Evolutionary conservation across 2,888 invertebrate genomes (phyloP).

Genomic region (Drosophila acutilabella): DNA sequence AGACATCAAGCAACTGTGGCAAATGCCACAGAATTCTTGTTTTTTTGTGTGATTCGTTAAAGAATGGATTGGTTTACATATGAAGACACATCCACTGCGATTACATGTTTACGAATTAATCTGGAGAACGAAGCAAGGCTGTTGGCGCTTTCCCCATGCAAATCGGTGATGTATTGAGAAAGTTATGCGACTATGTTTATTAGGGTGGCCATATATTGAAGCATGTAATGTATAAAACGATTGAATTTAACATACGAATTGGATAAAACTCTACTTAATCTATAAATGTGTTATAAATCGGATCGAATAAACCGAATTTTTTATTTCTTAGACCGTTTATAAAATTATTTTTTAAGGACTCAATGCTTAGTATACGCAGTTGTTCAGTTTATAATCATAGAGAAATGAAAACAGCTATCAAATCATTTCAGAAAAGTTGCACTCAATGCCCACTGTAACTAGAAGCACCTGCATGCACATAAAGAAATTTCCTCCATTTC

Average conservation of each 20-base stretch:
- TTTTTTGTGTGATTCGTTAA: slow-evolving; percentile 2
- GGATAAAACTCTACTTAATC: no score
- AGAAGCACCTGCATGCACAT: slow-evolving; percentile 6
- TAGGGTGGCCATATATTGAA: slow-evolving; percentile 5
- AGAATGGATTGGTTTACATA: slow-evolving; percentile 33
- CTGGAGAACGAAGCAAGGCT: neutral
- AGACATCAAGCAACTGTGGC: slow-evolving; percentile 29
- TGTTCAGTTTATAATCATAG: no score
- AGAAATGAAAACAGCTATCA: no score
- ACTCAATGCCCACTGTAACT: neutral
- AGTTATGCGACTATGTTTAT: neutral
- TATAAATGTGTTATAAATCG: no score
- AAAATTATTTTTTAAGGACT: no score
- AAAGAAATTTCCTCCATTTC: neutral
- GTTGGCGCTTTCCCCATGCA: slow-evolving; percentile 10
- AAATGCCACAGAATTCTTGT: slow-evolving; percentile 47
- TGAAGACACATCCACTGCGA: slow-evolving; percentile 11
- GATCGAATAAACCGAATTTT: no score
- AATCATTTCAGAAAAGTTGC: neutral
- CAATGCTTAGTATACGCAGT: no score
- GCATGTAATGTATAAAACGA: no score
- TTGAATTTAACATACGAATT: no score
- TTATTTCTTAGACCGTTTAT: no score
- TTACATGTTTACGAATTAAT: slow-evolving; percentile 12
- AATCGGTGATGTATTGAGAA: neutral